Evolutionary conservation across 2,888 invertebrate genomes (phyloP), one percentile per base, ranked within the genome.

Genomic region (Heteromurus nitidus): DNA sequence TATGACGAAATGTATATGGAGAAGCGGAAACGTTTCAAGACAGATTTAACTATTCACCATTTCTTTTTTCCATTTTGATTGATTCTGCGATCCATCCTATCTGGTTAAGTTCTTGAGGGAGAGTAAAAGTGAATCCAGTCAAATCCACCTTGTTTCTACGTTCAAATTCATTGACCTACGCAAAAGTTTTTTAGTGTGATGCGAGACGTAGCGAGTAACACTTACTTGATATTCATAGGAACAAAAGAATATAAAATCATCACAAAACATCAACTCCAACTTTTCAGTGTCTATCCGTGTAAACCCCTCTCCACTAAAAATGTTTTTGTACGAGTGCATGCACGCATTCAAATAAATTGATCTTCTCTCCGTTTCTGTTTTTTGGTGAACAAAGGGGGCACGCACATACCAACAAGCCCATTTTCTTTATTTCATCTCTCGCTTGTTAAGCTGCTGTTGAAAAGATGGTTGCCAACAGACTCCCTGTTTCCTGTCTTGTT

Each of bases 271-370:
- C 70, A 44, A n/a, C 55, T 55, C 58, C 70, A 26, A n/a, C n/a
- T n/a, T n/a, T n/a, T n/a, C n/a, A n/a, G n/a, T n/a, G n/a, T n/a
- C n/a, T n/a, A n/a, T n/a, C n/a, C n/a, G n/a, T n/a, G n/a, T n/a
- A n/a, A n/a, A n/a, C n/a, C n/a, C n/a, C n/a, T n/a, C n/a, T n/a
- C n/a, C n/a, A n/a, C n/a, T n/a, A n/a, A n/a, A n/a, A n/a, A n/a
- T n/a, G 20, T 47, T 47, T 47, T 5, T 47, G n/a, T 47, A 47
- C 47, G n/a, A 47, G 44, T 69, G 22, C 20, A 18, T 68, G 30
- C 28, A 68, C 58, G 18, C 58, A 70, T 70, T 62, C 62, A 62
- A 36, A 73, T 73, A 73, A 73, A 73, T 64, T 64, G 73, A 73
- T 73, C 60, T n/a, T n/a, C n/a, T n/a, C n/a, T 13, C 72, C 26